Base-by-base conservation (phyloP, 2,113 vertebrate species). In the Anhinga anhinga region DNA sequence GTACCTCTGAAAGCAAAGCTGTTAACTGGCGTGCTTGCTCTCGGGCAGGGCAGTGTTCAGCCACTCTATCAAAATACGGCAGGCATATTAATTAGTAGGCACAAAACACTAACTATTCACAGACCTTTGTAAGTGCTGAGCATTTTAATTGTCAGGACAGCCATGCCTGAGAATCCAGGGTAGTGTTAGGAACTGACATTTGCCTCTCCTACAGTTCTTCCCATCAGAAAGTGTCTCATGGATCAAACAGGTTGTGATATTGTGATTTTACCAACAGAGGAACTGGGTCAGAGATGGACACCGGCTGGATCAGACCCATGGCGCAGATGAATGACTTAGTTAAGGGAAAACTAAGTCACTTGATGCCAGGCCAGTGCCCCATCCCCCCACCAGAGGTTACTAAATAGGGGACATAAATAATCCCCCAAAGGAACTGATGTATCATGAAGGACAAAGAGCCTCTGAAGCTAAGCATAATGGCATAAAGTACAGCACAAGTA, bases 11-110 rank as follows among this genome's bases (percentile, higher is more conserved):
- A 88, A 86, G 63, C 70, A 91, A 82, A 70, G 78, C 70, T 63
- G 16, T 30, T n/a, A 89, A 59, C 40, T 29, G 63, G 10, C 71
- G 62, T 2, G 2, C 69, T 86, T 53, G 49, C 53, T 89, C 62
- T 36, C 0, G 1, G 29, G 34, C 81, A 91, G 65, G 40, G 44
- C 86, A 73, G 49, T 34, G 70, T 55, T 80, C 55, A 55, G 62
- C 21, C 63, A 59, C 62, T 49, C 25, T 29, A 71, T 22, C 40
- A 67, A 79, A 93, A 86, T 19, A 61, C 1, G 27, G 58, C 50
- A 93, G 32, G 66, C 76, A 55, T 91, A 86, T 70, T 74, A 79
- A 93, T 61, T 62, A 96, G 95, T 94, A 91, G 93, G 90, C 86
- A 96, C 20, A 62, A 87, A 93, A 95, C 50, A 45, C 78, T 32